Conservation (phyloP, 2,797 vertebrate species). For the Acrossocheilus wenchowensis region DNA sequence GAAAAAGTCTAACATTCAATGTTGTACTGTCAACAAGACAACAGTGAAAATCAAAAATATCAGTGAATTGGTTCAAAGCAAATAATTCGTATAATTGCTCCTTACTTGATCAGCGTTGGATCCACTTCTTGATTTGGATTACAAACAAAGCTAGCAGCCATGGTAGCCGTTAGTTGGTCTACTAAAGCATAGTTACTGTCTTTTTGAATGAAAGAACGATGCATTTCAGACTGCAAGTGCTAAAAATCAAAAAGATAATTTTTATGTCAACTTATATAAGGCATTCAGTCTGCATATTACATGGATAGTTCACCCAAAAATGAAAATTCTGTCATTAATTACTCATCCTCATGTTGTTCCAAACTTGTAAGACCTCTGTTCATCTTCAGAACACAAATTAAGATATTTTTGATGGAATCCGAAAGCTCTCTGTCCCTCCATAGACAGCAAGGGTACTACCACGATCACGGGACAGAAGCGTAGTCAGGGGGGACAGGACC, state of each 20-base stretch:
- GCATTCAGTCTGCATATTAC: background rate
- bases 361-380: background rate
- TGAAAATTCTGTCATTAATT: background rate
- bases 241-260: conserved; percentile 60
- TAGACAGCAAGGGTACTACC: background rate
- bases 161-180: conserved; percentile 77
- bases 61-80: background rate
- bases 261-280: background rate
- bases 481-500: background rate
- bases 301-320: background rate
- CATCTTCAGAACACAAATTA: background rate
- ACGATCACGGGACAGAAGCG: background rate
- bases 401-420: background rate
- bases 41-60: background rate
- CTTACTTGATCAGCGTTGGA: conserved; percentile 42
- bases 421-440: background rate
- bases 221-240: conserved; percentile 84
- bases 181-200: conserved; percentile 73
- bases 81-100: background rate
- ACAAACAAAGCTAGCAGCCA: conserved; percentile 70
- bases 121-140: conserved; percentile 47
- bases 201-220: conserved; percentile 78
- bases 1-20: background rate
- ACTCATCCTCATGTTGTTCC: background rate
- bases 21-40: background rate